Base-by-base conservation (phyloP, 2,888 invertebrate species). In the Patella ulyssiponensis region DNA sequence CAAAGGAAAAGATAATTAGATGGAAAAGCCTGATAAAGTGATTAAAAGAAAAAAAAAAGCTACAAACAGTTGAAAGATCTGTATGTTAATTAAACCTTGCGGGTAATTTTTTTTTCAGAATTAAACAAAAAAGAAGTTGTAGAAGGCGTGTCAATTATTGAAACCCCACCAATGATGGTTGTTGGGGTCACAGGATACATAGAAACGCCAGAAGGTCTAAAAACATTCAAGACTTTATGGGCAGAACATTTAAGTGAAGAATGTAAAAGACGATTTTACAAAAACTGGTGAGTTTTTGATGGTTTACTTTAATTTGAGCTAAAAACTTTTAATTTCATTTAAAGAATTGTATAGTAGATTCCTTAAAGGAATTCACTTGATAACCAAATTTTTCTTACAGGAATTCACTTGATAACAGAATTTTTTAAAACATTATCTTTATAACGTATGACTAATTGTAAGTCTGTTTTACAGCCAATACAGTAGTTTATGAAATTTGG, bases 71-170 rank as follows among this genome's bases (percentile, higher is more conserved):
- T 33, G 33, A 4, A 33, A 33, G 33, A 33, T 33, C 33, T 33
- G 5, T 33, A 33, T 33, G 33, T 5, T 5, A 33, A n/a, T 20
- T 64, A 5, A 9, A n/a, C 20, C 5, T 33, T 33, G 27, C 27
- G 27, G 27, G 27, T 27, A 33, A 27, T 27, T 33, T 33, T 69
- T 17, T 74, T 92, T 93, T 64, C 92, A 97, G 98, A 99, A 94
- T 96, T 98, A 82, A 98, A 99, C 94, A 99, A 99, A 93, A 99
- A 99, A 93, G 99, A 99, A 93, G 97, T 99, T 80, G 98, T 99
- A 44, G 99, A 99, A 92, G 97, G 98, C 71, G 99, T 99, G 2
- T 99, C 99, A 51, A 95, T 99, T 89, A 94, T 99, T 88, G 99
- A 99, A 93, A 96, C 99, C 3, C 99, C 99, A 78, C 99, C 99